Evolutionary conservation across 2,797 vertebrate genomes (phyloP), one percentile per base, ranked within the genome.

Genomic region (Syndactyla subalaris): DNA sequence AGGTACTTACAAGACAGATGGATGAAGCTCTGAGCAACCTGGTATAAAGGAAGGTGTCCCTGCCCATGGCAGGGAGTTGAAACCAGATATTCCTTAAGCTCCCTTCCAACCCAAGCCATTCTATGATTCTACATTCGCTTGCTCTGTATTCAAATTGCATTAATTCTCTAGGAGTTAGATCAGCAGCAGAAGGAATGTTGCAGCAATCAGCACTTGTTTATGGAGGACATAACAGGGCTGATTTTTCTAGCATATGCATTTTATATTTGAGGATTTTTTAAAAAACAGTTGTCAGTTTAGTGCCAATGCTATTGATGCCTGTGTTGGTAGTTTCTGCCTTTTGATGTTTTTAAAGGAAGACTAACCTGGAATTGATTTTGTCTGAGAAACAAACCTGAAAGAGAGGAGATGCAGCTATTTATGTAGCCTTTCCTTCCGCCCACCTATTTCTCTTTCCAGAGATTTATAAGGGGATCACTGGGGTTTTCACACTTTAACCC

Each of bases 401-500:
- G 34, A 23, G n/a, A 84, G 73, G n/a, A 84, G 75, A 52, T 58
- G 51, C 39, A 51, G 43, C 76, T 82, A 36, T 90, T 90, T 81
- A 66, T 73, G 76, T 58, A 76, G 62, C 49, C 88, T 83, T 93
- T 92, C 22, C 18, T 10, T 75, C 49, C 52, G 24, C 62, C 36
- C 32, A 68, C 58, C 61, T 48, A 48, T 72, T 92, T 82, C 46
- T 93, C 58, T 41, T 93, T 95, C 57, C 36, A 88, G 89, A 80
- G 45, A 88, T 83, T 59, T 94, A 80, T 80, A 72, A 65, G 36
- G 68, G 61, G 45, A 20, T 89, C 62, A 62, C 7, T 1, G 61
- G 54, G 61, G 30, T 77, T 88, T 88, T 83, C 38, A 63, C 85
- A 58, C 79, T 92, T 91, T 92, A 89, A 94, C 95, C 91, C 78